Base-by-base conservation (phyloP, 2,888 invertebrate species). In the Hoplodrina ambigua region DNA sequence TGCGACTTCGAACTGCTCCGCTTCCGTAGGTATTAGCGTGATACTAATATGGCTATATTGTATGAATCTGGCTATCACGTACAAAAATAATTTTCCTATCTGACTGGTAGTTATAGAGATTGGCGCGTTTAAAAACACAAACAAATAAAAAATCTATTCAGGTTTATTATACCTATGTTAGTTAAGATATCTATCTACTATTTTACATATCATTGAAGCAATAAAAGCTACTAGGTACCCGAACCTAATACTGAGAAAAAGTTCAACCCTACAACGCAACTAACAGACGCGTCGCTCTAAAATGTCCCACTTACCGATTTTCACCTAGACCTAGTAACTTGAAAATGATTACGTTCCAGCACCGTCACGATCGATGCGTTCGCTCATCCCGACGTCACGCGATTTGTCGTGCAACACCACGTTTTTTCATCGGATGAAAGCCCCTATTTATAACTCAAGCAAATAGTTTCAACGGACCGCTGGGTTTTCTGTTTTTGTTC, bases 361-460 rank as follows among this genome's bases (percentile, higher is more conserved):
- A 46, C 25, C 69, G 75, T 72, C 66, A 87, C 89, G 89, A 89
- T 88, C 87, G 86, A 88, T 90, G 90, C 88, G 88, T 84, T 82
- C 86, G 85, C 88, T 88, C 88, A 87, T 89, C 88, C 85, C 86
- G 68, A 66, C 84, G 83, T 87, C 94, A 95, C 94, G 94, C 94
- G 90, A 95, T 90, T 87, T 94, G 86, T 89, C 94, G 93, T 94
- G 94, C 84, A 81, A 78, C 74, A 73, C 79, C 80, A 86, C 87
- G 89, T 94, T 94, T 94, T 94, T 94, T 94, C 91, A 92, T 90
- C 88, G 79, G 86, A 92, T 91, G 94, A 94, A 94, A 93, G 91
- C 93, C 88, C 89, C 91, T 90, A 91, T 92, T 94, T 93, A 91
- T 91, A 92, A 93, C 84, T 75, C 87, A 75, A 81, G 87, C 86